Percentiles rank a stretch among this genome's conserved stretches.
Evolutionary conservation across 2,888 invertebrate genomes (phyloP).

Genomic region (Caenorhabditis sp.): DNA sequence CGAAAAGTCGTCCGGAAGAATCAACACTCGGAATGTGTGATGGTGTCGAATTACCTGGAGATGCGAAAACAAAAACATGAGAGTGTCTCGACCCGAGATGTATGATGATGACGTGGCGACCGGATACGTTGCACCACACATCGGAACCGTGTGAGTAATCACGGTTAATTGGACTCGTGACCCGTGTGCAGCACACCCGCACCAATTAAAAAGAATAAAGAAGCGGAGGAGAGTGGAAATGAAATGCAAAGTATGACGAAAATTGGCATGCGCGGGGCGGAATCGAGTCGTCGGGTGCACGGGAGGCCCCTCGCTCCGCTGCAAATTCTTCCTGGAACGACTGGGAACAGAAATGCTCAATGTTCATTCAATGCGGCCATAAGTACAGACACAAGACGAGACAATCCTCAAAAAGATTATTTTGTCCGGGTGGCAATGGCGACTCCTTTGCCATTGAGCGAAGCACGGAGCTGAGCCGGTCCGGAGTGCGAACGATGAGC

Average conservation of each 20-base stretch:
- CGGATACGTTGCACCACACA: constrained; percentile 40
- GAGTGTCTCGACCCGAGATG: not conserved
- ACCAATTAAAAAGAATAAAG: constrained; percentile 28
- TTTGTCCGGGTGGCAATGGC: too few relatives aligned
- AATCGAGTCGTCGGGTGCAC: constrained; percentile 8
- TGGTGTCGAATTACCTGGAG: constrained; percentile 20
- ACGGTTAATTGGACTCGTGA: constrained; percentile 53
- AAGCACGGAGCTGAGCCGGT: not conserved
- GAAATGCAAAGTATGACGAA: constrained; percentile 50
- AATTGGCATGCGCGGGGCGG: constrained; percentile 35
- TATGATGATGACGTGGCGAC: constrained; percentile 32
- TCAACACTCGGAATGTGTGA: not conserved
- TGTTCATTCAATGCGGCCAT: constrained; percentile 2
- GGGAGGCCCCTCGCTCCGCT: not conserved
- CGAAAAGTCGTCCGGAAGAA: not conserved
- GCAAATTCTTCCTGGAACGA: too few relatives aligned
- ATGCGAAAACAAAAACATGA: constrained; percentile 10
- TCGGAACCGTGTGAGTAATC: constrained; percentile 49
- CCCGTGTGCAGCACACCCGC: constrained; percentile 16
- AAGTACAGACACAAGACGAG: constrained; percentile 27
- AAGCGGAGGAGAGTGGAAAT: not conserved
- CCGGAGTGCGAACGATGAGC: not conserved
- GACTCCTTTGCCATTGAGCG: constrained; percentile 1
- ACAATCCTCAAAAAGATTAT: not conserved
- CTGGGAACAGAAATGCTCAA: not conserved